Base-by-base conservation (phyloP, 1,140 invertebrate species). In the Gryllus bimaculatus region DNA sequence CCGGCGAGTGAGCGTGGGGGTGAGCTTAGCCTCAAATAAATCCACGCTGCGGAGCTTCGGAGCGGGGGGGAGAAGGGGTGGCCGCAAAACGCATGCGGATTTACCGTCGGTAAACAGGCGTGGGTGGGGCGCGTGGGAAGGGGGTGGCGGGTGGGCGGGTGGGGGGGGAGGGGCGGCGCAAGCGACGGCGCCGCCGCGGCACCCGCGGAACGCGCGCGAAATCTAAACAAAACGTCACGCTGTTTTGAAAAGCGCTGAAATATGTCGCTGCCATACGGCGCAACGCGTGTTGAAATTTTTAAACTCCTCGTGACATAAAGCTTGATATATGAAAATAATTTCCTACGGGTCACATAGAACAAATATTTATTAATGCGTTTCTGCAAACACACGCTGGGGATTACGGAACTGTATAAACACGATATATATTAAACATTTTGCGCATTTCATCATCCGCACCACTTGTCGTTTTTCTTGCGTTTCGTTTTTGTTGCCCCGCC, bases 311-410 rank as follows among this genome's bases (percentile, higher is more conserved):
- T 66, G 54, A 66, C 54, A 66, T 66, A 10, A 66, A 66, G 54
- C 54, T 66, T 66, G 54, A 66, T 66, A 66, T 66, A 66, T 66
- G 54, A 66, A 66, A 66, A 66, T 66, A 66, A 66, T 66, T 66
- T 66, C 54, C 54, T 66, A 66, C 54, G 7, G 54, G 54, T 66
- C 54, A 18, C 54, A 66, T 66, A 66, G 54, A 66, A 66, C 54
- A 66, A 66, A 66, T 66, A 66, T 66, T 66, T 66, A 66, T 66
- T 66, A 66, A 66, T 66, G 54, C 54, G 54, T 66, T 66, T 66
- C 54, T 66, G 18, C 54, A 66, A 66, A 66, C 54, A 66, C 54
- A 18, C 54, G 10, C 54, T 66, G 54, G 26, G 26, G 54, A 66
- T 66, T 66, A 66, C 54, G 18, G 54, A 2, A 66, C 54, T 66